phyloP scores from a whole-genome alignment of 2,888 invertebrate genomes.

The Hypsopygia costalis region DNA sequence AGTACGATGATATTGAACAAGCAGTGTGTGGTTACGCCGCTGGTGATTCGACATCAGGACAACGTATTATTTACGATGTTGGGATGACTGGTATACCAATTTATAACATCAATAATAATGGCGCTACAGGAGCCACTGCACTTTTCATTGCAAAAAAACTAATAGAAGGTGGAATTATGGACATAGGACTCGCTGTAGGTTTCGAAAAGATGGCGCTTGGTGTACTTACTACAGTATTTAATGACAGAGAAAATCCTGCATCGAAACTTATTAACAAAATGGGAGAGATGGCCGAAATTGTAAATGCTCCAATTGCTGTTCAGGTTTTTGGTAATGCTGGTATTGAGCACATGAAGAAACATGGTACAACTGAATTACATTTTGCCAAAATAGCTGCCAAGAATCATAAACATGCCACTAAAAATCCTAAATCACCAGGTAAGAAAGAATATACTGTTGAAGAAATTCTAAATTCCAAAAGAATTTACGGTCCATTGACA shows the following conservation, averaged over 20 bases:
- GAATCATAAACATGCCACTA: slow-evolving; percentile 97
- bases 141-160: slow-evolving; percentile 94
- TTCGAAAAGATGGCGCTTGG: slow-evolving; percentile 99
- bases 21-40: slow-evolving; percentile 96
- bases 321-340: slow-evolving; percentile 99
- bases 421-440: slow-evolving; percentile 98
- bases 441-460: slow-evolving; percentile 94
- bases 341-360: slow-evolving; percentile 96
- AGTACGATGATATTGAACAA: slow-evolving; percentile 89
- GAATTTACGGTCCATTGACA: slow-evolving; percentile 94
- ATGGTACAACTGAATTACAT: slow-evolving; percentile 95
- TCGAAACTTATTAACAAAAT: slow-evolving; percentile 93
- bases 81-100: slow-evolving; percentile 98
- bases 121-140: slow-evolving; percentile 97
- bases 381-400: slow-evolving; percentile 99
- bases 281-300: slow-evolving; percentile 90
- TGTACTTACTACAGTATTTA: slow-evolving; percentile 87
- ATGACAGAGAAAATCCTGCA: slow-evolving; percentile 93
- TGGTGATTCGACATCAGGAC: slow-evolving; percentile 97
- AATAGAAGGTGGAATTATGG: slow-evolving; percentile 90
- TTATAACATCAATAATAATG: slow-evolving; percentile 99
- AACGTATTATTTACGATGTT: slow-evolving; percentile 95
- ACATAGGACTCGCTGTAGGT: slow-evolving; percentile 95
- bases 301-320: slow-evolving; percentile 92
- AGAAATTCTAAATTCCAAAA: slow-evolving; percentile 92